Conservation (phyloP, 1,140 invertebrate genomes). For the Chymomyza costata region DNA sequence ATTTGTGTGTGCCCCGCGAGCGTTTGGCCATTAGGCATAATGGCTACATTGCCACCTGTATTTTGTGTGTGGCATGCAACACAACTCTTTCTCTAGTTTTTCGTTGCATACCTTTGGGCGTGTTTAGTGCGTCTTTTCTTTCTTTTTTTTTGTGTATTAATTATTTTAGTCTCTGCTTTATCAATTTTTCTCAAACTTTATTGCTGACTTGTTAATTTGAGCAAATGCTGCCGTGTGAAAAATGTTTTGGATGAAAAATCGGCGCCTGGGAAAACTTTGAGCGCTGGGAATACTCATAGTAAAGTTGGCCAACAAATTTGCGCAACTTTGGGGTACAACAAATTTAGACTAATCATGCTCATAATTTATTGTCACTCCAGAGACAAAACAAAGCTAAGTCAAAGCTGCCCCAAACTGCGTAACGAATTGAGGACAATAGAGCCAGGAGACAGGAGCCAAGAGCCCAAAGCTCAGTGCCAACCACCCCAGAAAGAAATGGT, state of each 20-base stretch:
- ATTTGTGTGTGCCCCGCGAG: slow-evolving; percentile 45
- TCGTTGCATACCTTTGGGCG: slow-evolving; percentile 56
- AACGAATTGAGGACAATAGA: slow-evolving; percentile 39
- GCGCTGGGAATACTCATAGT: slow-evolving; percentile 42
- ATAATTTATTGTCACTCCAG: slow-evolving; percentile 67
- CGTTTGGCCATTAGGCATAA: slow-evolving; percentile 66
- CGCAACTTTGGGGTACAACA: slow-evolving; percentile 28
- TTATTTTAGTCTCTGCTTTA: slow-evolving; percentile 30
- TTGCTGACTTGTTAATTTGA: slow-evolving; percentile 7
- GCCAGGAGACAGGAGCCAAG: not conserved
- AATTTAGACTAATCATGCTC: slow-evolving; percentile 69
- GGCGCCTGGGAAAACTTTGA: slow-evolving; percentile 46
- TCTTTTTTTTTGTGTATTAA: slow-evolving; percentile 42
- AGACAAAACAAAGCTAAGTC: slow-evolving; percentile 10
- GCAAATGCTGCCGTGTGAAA: not conserved
- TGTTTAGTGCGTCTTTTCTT: slow-evolving; percentile 11
- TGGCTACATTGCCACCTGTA: slow-evolving; percentile 70
- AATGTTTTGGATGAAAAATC: not conserved
- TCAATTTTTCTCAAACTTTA: slow-evolving; percentile 41
- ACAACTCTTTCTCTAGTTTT: slow-evolving; percentile 22
- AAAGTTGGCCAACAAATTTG: slow-evolving; percentile 23
- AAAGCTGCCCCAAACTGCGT: slow-evolving; percentile 43
- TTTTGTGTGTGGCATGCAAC: no score
- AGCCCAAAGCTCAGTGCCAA: slow-evolving; percentile 6
- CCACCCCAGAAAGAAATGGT: slow-evolving; percentile 18